Percentiles rank a stretch among this genome's conserved stretches.
Evolutionary conservation across 1,140 invertebrate species (phyloP).

Genomic region (Belonocnema kinseyi): DNA sequence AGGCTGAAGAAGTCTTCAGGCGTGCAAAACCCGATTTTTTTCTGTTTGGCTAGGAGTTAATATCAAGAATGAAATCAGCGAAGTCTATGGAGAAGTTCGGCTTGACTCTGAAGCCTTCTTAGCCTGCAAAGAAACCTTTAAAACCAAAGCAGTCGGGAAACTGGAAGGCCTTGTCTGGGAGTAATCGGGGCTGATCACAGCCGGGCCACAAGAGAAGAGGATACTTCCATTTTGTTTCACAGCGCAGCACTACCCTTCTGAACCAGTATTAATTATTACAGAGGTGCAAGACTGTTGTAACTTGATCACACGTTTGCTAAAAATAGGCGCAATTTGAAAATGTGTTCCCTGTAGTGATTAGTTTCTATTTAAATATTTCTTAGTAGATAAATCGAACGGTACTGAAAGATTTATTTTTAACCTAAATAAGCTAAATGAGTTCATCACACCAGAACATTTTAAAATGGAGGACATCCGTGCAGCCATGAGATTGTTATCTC

Average conservation of each 20-base stretch:
- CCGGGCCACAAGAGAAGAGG: too few species aligned
- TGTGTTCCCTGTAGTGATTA: too few species aligned
- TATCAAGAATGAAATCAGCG: constrained; percentile 38
- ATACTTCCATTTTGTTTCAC: constrained; percentile 37
- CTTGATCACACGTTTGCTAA: neutral
- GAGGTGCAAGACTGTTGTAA: constrained; percentile 16
- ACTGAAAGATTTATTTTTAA: too few species aligned
- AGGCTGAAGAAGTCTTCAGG: constrained; percentile 42
- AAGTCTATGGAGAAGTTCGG: constrained; percentile 44
- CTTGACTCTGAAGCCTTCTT: constrained; percentile 32
- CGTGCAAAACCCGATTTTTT: constrained; percentile 35
- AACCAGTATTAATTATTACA: constrained; percentile 7
- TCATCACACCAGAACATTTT: too few species aligned
- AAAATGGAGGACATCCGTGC: constrained; percentile 32
- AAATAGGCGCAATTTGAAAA: constrained; percentile 11
- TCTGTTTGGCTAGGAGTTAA: constrained; percentile 40
- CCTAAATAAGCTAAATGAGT: too few species aligned
- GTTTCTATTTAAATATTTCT: too few species aligned
- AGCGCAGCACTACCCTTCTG: constrained; percentile 34
- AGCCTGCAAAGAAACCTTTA: constrained; percentile 20
- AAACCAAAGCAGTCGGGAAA: too few species aligned
- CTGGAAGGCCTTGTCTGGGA: too few species aligned
- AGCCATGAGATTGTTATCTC: neutral
- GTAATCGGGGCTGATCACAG: too few species aligned
- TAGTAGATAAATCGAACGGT: too few species aligned